Percentiles rank a stretch among this genome's conserved stretches.
These are phyloP conservation scores for Temnothorax curvispinosus DNA, from an alignment of 1,140 invertebrate genomes.

Conservation along the genomic window DNA sequence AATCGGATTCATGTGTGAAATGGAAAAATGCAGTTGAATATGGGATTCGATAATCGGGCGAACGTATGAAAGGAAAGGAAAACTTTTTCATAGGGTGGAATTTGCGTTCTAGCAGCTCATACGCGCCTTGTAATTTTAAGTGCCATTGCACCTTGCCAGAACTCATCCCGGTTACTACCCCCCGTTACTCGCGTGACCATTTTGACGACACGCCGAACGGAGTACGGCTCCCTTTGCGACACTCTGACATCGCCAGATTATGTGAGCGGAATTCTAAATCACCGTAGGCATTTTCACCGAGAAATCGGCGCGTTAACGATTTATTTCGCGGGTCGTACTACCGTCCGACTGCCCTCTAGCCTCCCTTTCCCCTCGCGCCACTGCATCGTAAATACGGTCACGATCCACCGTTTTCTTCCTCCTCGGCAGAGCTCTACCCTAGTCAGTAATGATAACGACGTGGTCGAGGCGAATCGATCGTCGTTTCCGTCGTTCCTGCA, in stretches of 20 bases:
- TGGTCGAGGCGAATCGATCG: slow-evolving; percentile 66
- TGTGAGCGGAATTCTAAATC: slow-evolving; percentile 74
- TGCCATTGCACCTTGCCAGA: slow-evolving; percentile 38
- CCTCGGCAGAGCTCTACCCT: slow-evolving; percentile 48
- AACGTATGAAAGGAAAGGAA: not conserved
- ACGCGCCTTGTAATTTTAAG: slow-evolving; percentile 74
- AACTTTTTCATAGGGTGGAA: slow-evolving; percentile 47
- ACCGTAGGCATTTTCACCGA: slow-evolving; percentile 48
- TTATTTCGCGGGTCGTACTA: slow-evolving; percentile 71
- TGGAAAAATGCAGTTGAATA: slow-evolving; percentile 18
- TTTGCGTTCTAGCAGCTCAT: slow-evolving; percentile 48
- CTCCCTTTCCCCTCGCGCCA: not conserved
- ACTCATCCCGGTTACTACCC: not conserved
- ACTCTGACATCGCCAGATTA: slow-evolving; percentile 60
- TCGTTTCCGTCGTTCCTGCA: slow-evolving; percentile 39
- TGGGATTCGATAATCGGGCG: not conserved
- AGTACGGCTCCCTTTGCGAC: slow-evolving; percentile 59
- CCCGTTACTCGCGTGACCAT: not conserved
- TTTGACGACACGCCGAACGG: not conserved
- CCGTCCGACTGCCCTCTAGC: not conserved
- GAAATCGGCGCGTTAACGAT: slow-evolving; percentile 77
- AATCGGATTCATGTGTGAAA: not conserved
- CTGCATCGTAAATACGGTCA: slow-evolving; percentile 74
- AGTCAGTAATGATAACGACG: slow-evolving; percentile 65
- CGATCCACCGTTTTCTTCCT: slow-evolving; percentile 73